Evolutionary conservation across 2,113 vertebrate genomes (phyloP), one percentile per base, ranked within the genome.

Genomic region (Heloderma charlesbogerti): DNA sequence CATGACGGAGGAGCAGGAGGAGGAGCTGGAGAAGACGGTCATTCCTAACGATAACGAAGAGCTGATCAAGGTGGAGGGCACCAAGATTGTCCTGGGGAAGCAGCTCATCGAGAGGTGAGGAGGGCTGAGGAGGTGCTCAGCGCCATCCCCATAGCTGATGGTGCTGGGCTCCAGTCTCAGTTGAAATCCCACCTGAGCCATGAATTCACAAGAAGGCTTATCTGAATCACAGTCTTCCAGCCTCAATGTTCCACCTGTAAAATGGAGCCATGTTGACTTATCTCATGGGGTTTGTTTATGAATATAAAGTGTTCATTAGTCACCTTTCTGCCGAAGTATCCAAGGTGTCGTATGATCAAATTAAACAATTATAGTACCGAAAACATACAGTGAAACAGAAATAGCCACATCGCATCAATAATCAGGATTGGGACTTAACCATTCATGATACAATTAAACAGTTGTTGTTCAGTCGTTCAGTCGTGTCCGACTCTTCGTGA

Each of bases 1-100:
- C 89, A 99, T 99, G 99, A 99, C 99, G 29, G 99, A 99, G 92
- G 99, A 99, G 94, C 99, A 99, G 95, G 99, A 99, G 92, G 99
- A 99, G 90, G 99, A 99, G 96, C 97, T 99, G 91, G 99, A 99
- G 94, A 99, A 99, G 97, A 99, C 99, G 0, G 99, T 99, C 18
- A 99, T 99, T 95, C 99, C 98, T 95, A 99, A 99, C 54, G 99
- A 99, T 91, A 99, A 99, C 6, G 99, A 99, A 95, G 99, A 99
- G 91, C 98, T 99, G 78, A 99, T 99, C 95, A 99, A 99, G 96
- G 99, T 99, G 89, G 99, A 99, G 95, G 99, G 99, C 88, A 99
- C 99, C 4, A 99, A 99, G 96, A 99, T 99, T 51, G 99, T 99
- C 22, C 97, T 99, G 80, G 99, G 99, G 79, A 99, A 99, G 94